Evolutionary conservation across 1,140 invertebrate genomes (phyloP).

Genomic region (Elysia chlorotica): DNA sequence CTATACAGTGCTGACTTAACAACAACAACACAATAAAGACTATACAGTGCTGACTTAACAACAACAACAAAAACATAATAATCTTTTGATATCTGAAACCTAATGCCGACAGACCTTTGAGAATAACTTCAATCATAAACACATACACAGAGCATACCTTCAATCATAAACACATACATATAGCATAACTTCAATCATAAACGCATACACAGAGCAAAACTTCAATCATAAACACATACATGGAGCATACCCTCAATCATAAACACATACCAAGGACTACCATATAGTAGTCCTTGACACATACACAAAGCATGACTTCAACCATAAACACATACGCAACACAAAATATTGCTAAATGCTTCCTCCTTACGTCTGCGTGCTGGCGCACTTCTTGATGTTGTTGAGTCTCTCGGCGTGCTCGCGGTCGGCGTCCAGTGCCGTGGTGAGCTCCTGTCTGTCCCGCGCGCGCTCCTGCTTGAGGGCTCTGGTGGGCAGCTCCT

Average conservation of each 20-base stretch:
- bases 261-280: background rate
- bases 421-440: background rate
- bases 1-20: too few relatives aligned
- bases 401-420: constrained; percentile 1
- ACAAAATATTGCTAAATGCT: background rate
- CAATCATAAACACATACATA: too few relatives aligned
- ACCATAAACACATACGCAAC: background rate
- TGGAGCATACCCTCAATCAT: background rate
- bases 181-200: background rate
- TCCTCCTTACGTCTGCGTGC: constrained; percentile 21
- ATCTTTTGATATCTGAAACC: too few relatives aligned
- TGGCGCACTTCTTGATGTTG: constrained; percentile 8
- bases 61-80: too few relatives aligned
- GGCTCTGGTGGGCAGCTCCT: constrained; percentile 12
- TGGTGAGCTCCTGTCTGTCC: background rate
- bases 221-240: background rate
- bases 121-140: too few relatives aligned
- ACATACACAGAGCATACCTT: too few relatives aligned
- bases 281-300: background rate
- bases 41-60: too few relatives aligned
- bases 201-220: background rate
- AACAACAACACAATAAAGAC: too few relatives aligned
- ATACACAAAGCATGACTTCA: background rate
- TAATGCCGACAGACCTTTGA: too few relatives aligned
- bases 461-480: constrained; percentile 9